These are phyloP conservation scores for Montipora efflorescens DNA, from an alignment of 64 coral and sea anemone genomes.

Conservation along the genomic window DNA sequence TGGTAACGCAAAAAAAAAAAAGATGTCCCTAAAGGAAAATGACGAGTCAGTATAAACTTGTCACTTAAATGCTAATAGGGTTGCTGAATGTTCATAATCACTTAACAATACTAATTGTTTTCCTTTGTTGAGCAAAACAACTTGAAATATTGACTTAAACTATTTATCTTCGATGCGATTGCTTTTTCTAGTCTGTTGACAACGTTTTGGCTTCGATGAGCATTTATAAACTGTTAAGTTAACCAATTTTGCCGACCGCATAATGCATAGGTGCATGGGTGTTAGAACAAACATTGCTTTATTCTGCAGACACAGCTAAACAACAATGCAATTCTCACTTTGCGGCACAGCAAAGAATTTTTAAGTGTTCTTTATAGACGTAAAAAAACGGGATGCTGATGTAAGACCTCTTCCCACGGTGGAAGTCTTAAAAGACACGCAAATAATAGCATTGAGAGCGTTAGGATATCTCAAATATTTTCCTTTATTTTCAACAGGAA, in stretches of 20 bases:
- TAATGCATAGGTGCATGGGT: background rate
- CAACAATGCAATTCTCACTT: constrained; percentile 11
- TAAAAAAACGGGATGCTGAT: background rate
- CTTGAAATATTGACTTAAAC: background rate
- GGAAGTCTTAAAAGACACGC: background rate
- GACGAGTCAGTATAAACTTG: background rate
- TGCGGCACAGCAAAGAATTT: constrained; percentile 39
- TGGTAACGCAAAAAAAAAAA: background rate
- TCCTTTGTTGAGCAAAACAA: background rate
- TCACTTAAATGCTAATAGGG: background rate
- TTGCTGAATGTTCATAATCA: constrained; percentile 9
- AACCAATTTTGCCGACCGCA: background rate
- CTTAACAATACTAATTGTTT: constrained; percentile 15
- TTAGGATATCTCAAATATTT: constrained; percentile 6
- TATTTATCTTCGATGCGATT: background rate
- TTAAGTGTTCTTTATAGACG: background rate
- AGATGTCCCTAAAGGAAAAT: background rate
- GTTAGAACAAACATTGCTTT: constrained; percentile 10
- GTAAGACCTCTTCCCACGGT: background rate
- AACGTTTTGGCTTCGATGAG: background rate
- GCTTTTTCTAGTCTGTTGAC: background rate
- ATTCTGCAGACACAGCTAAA: background rate
- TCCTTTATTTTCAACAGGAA: constrained; percentile 30
- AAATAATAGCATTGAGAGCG: background rate
- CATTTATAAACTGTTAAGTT: constrained; percentile 6